phyloP scores from a whole-genome alignment of 30 jellyfish, hydroid and myxozoan genomes.

The Cassiopea andromeda region DNA sequence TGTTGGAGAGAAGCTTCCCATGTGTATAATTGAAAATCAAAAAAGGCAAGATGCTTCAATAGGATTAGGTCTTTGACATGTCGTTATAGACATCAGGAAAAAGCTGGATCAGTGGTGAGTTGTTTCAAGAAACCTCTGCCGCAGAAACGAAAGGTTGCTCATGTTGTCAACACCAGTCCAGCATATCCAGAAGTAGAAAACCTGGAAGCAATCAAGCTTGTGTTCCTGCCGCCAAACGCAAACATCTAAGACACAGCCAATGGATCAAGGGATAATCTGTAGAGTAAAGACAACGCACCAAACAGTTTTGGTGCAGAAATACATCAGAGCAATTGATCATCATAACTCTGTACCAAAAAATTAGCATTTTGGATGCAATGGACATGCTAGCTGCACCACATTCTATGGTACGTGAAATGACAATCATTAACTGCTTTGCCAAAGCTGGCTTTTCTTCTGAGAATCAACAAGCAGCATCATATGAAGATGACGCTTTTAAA shows the following conservation, averaged over 20 bases:
- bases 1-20: too few species aligned
- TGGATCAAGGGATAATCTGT: slow-evolving; percentile 48
- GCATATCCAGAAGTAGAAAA: slow-evolving; percentile 24
- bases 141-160: too few species aligned
- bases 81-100: too few species aligned
- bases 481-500: slow-evolving; percentile 31
- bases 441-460: slow-evolving; percentile 35
- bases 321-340: slow-evolving; percentile 24
- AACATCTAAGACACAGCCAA: slow-evolving; percentile 40
- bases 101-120: too few species aligned
- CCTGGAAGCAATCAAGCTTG: slow-evolving; percentile 16
- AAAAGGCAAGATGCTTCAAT: too few species aligned
- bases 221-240: slow-evolving; percentile 51
- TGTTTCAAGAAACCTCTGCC: too few species aligned
- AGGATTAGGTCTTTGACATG: too few species aligned
- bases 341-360: slow-evolving; percentile 4
- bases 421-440: slow-evolving; percentile 35
- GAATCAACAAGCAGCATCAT: slow-evolving; percentile 19
- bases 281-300: not conserved
- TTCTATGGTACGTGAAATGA: slow-evolving; percentile 35
- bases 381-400: slow-evolving; percentile 27
- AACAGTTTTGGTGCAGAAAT: slow-evolving; percentile 12
- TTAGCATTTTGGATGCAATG: slow-evolving; percentile 30
- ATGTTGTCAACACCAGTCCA: slow-evolving; percentile 25
- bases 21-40: too few species aligned